Base-by-base conservation (phyloP, 2,113 vertebrate genomes). In the Gavia stellata region DNA sequence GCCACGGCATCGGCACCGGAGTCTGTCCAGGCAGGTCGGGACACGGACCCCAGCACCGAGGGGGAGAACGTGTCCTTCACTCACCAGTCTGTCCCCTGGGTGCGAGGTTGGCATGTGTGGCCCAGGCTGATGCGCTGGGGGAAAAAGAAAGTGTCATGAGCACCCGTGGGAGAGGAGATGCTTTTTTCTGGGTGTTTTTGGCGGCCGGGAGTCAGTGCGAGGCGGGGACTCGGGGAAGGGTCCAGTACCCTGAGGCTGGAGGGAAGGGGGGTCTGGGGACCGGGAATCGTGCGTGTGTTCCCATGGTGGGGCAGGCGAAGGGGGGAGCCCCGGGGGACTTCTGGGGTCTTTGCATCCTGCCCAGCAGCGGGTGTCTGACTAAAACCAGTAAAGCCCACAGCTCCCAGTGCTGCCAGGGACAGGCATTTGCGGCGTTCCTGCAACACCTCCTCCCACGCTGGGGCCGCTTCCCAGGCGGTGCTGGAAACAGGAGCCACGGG, bases 261-360 rank as follows among this genome's bases (percentile, higher is more conserved):
- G 34, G 15, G 2, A 21, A 3, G 0, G 5, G 21, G 52, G 36
- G 4, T 8, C 2, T 47, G 58, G 66, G 53, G n/a, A 7, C 2
- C 3, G 18, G 50, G 88, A 78, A 53, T n/a, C 3, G 0, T 4
- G 29, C 7, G 9, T 40, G 47, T 17, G 34, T 67, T 80, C 67
- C 68, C 63, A 52, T 45, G 12, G 72, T 10, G 12, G 36, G 81
- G 40, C 40, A 65, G 70, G 56, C 6, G 42, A 58, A 70, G 40
- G 20, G 59, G 12, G 14, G 16, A 72, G 20, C 36, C 44, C 44
- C 5, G 7, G 34, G 40, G 75, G 44, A 59, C 62, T 47, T 18
- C 20, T 11, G 78, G 75, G 82, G 3, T 40, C 53, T 17, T 44
- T 6, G 0, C 61, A 50, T 75, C 93, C 82, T 47, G 25, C 52